Percentiles rank a stretch among this genome's conserved stretches.
Evolutionary conservation across 2,113 vertebrate genomes (phyloP).

Genomic region (Ceyx cyanopectus): DNA sequence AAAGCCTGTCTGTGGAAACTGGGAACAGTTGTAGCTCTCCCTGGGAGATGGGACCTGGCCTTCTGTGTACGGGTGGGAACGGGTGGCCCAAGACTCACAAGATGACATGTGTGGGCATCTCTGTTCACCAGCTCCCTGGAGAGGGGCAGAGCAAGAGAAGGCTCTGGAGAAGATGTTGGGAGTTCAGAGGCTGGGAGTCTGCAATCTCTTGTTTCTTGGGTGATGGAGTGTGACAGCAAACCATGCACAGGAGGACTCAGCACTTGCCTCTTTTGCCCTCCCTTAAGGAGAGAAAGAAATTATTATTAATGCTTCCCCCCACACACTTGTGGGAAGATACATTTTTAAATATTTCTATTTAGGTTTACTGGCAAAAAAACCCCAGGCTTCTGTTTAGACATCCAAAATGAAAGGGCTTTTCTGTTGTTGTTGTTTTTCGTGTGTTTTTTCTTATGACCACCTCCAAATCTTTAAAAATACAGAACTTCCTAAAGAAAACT

Average conservation of each 20-base stretch:
- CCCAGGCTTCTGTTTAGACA: background rate
- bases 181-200: background rate
- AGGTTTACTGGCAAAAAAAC: background rate
- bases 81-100: fast-evolving
- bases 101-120: fast-evolving
- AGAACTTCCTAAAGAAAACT: background rate
- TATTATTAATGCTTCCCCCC: background rate
- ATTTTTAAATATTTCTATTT: background rate
- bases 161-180: background rate
- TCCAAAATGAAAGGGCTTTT: background rate
- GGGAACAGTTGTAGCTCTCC: background rate
- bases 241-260: background rate
- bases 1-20: background rate
- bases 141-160: background rate
- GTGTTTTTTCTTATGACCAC: background rate
- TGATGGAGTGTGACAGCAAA: background rate
- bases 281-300: background rate
- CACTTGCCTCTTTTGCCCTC: background rate
- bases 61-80: background rate
- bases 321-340: background rate
- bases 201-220: background rate
- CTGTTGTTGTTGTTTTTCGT: no score
- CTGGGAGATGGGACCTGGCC: background rate
- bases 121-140: background rate
- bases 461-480: background rate